phyloP scores from a whole-genome alignment of 2,113 vertebrate genomes.

The Saccopteryx leptura region DNA sequence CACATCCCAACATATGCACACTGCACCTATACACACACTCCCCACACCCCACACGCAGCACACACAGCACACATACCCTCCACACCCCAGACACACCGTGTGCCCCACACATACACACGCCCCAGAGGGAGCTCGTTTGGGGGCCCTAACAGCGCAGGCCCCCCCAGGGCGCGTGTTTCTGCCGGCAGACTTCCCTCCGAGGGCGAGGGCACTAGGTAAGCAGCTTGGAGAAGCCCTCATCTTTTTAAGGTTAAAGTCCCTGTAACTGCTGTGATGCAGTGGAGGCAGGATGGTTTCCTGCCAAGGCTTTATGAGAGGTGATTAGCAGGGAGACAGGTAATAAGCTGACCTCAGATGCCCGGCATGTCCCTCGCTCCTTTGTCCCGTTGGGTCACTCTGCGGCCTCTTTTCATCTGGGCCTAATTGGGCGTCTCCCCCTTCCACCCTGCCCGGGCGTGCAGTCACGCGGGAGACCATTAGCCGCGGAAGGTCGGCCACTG shows the following conservation, averaged over 20 bases:
- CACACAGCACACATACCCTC: not conserved
- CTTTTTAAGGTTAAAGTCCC: constrained; percentile 62
- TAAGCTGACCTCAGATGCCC: constrained; percentile 70
- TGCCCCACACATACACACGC: no score
- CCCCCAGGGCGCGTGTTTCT: not conserved
- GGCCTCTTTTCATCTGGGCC: constrained; percentile 64
- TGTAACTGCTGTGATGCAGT: constrained; percentile 53
- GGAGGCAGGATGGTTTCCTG: constrained; percentile 73
- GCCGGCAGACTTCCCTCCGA: constrained; percentile 9
- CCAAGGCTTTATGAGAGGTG: constrained; percentile 54
- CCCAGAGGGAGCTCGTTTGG: not conserved
- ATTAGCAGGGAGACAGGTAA: constrained; percentile 76
- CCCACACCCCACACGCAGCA: not conserved
- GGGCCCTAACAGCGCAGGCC: not conserved
- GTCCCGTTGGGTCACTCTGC: not conserved
- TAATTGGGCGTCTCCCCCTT: constrained; percentile 76
- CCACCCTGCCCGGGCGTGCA: not conserved
- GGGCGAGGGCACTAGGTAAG: not conserved
- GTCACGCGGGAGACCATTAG: constrained; percentile 69
- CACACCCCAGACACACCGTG: not conserved
- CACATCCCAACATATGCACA: not conserved
- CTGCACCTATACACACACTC: not conserved
- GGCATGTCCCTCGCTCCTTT: constrained; percentile 4
- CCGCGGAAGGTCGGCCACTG: constrained; percentile 8
- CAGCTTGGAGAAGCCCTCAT: constrained; percentile 45